Evolutionary conservation across 2,797 vertebrate species (phyloP).

Genomic region (Chelon auratus): DNA sequence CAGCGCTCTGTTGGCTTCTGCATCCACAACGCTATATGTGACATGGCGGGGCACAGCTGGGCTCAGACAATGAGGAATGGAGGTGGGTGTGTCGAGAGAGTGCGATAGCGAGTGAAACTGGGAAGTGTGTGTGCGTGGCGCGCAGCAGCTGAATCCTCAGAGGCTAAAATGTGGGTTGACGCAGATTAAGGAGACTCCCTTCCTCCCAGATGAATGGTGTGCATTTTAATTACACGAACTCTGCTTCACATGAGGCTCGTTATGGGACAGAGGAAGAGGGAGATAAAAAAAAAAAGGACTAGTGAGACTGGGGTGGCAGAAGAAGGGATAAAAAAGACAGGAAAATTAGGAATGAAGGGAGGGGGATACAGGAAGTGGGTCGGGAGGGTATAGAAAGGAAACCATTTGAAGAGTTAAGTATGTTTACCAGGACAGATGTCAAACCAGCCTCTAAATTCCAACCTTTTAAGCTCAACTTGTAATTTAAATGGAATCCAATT

Average conservation of each 20-base stretch:
- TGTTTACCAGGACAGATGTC: constrained; percentile 23
- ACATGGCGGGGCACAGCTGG: constrained; percentile 52
- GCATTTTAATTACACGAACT: constrained; percentile 82
- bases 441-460: constrained; percentile 13
- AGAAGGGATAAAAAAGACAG: constrained; percentile 48
- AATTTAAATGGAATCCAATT: constrained; percentile 29
- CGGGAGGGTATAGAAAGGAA: constrained; percentile 44
- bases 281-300: constrained; percentile 27
- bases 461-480: constrained; percentile 14
- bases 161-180: constrained; percentile 76
- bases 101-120: constrained; percentile 35
- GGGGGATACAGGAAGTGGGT: constrained; percentile 11
- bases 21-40: constrained; percentile 20
- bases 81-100: constrained; percentile 43
- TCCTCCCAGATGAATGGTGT: constrained; percentile 80
- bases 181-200: constrained; percentile 81
- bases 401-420: constrained; percentile 45
- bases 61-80: constrained; percentile 57
- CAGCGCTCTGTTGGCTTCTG: constrained; percentile 8
- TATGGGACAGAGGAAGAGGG: constrained; percentile 57
- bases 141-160: constrained; percentile 61
- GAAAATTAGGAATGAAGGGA: constrained; percentile 48
- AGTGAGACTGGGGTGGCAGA: constrained; percentile 34
- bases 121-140: constrained; percentile 34
- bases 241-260: constrained; percentile 71